Percentiles rank a stretch among this genome's conserved stretches.
These are phyloP conservation scores for Danaus plexippus DNA, from an alignment of 1,140 invertebrate species.

Conservation along the genomic window DNA sequence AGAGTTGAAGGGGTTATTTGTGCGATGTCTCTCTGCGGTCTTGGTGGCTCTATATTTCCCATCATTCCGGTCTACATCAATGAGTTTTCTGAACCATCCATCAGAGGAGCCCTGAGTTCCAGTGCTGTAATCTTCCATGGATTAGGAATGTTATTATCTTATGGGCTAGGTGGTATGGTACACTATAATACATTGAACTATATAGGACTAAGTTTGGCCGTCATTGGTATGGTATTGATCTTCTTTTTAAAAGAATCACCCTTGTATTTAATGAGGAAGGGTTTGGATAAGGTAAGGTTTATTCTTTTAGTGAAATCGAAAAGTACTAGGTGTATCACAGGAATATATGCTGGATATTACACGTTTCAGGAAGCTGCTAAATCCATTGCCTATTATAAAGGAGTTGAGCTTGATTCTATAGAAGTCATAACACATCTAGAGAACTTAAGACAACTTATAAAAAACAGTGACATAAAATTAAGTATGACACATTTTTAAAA, in stretches of 20 bases:
- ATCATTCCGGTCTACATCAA: conserved; percentile 38
- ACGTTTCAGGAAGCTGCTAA: conserved; percentile 35
- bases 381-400: conserved; percentile 42
- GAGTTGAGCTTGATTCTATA: conserved; percentile 31
- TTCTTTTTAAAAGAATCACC: conserved; percentile 39
- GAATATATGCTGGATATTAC: conserved; percentile 1
- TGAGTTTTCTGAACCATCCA: conserved; percentile 43
- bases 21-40: conserved; percentile 35
- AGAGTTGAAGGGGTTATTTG: conserved; percentile 36
- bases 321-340: too few species aligned
- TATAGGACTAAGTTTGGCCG: conserved; percentile 24
- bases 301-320: too few species aligned
- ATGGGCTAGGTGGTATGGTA: conserved; percentile 32
- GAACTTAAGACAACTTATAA: too few species aligned
- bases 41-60: conserved; percentile 28
- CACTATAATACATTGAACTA: conserved; percentile 40
- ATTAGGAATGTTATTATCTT: conserved; percentile 39
- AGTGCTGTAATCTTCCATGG: conserved; percentile 36
- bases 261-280: conserved; percentile 36
- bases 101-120: conserved; percentile 41
- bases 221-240: conserved; percentile 21
- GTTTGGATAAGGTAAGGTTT: conserved; percentile 33
- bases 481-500: too few species aligned
- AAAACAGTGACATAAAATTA: too few species aligned
- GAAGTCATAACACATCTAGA: conserved; percentile 15